A percentile compares a stretch with the other conserved stretches of the same genome.
These are phyloP conservation scores for Sphecodes monilicornis DNA, from an alignment of 2,888 invertebrate genomes.

Conservation along the genomic window DNA sequence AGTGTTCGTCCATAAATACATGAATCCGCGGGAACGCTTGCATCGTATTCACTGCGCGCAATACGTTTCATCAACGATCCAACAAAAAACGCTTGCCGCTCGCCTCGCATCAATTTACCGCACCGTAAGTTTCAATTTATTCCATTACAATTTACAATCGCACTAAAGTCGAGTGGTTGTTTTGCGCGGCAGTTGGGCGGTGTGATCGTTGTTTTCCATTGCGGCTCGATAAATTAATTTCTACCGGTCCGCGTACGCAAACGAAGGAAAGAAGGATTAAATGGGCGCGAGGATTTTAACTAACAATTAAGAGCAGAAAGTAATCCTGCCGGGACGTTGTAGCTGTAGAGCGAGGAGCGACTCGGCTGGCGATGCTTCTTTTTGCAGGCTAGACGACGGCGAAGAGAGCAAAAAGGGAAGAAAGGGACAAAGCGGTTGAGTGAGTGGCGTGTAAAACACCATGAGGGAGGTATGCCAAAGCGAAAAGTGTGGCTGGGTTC, in stretches of 20 bases:
- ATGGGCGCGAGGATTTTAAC: slow-evolving; percentile 30
- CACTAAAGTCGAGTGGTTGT: slow-evolving; percentile 5
- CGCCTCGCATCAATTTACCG: slow-evolving; percentile 10
- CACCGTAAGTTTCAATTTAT: slow-evolving; percentile 10
- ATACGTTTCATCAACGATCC: slow-evolving; percentile 6
- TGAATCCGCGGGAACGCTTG: background rate
- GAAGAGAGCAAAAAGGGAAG: background rate
- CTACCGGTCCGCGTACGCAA: background rate
- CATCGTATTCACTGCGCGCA: background rate
- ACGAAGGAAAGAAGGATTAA: slow-evolving; percentile 12
- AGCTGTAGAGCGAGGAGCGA: background rate
- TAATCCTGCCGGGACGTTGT: slow-evolving; percentile 13
- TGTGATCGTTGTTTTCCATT: background rate
- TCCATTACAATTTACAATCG: slow-evolving; percentile 12
- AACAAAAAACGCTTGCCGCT: background rate
- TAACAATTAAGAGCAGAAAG: slow-evolving; percentile 41
- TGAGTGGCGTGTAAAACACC: slow-evolving; percentile 46
- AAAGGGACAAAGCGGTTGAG: slow-evolving; percentile 15
- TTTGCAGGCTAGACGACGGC: slow-evolving; percentile 20
- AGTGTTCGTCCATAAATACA: background rate
- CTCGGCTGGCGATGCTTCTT: background rate
- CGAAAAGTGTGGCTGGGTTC: slow-evolving; percentile 28
- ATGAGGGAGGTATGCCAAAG: slow-evolving; percentile 52
- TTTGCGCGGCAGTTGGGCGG: background rate
- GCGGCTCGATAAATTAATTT: slow-evolving; percentile 12